Base-by-base conservation (phyloP, 2,888 invertebrate species). In the Deilephila elpenor region DNA sequence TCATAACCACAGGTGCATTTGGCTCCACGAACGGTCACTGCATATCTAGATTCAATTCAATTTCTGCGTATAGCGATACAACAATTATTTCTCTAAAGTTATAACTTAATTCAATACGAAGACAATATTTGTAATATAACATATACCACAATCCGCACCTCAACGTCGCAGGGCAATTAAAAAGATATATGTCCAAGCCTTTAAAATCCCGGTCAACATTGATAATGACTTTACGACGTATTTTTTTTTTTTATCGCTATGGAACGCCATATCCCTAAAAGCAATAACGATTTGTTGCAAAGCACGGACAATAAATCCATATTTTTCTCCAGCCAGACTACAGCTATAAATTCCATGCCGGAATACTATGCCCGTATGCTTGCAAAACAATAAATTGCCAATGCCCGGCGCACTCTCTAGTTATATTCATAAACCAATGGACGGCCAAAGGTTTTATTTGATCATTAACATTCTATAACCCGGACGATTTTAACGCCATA, bases 341-440 rank as follows among this genome's bases (percentile, higher is more conserved):
- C 83, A 83, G 88, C 89, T 79, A 91, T 92, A 92, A 92, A 91
- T 92, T 88, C 82, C 81, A 83, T 84, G 84, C 84, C 83, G 86
- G 85, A 84, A 88, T 87, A 87, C 85, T 86, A 87, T 86, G 80
- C 80, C 87, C 87, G 87, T 88, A 88, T 90, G 89, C 84, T 89
- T 87, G 86, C 85, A 89, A 89, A 91, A 89, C 91, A 88, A 92
- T 91, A 91, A 91, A 92, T 91, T 87, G 82, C 79, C 82, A 84
- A 89, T 83, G 89, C 87, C 88, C 84, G 78, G 80, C 85, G 80
- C 85, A 87, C 80, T 77, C 86, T 80, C 83, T 83, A 84, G 83
- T 82, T 81, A 86, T 84, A 85, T 87, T 84, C 81, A 85, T 83
- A 83, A 82, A 82, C 77, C 81, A 84, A 84, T 84, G 79, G 83